Conservation (phyloP, 2,888 invertebrate species). For the Caenorhabditis sp. region DNA sequence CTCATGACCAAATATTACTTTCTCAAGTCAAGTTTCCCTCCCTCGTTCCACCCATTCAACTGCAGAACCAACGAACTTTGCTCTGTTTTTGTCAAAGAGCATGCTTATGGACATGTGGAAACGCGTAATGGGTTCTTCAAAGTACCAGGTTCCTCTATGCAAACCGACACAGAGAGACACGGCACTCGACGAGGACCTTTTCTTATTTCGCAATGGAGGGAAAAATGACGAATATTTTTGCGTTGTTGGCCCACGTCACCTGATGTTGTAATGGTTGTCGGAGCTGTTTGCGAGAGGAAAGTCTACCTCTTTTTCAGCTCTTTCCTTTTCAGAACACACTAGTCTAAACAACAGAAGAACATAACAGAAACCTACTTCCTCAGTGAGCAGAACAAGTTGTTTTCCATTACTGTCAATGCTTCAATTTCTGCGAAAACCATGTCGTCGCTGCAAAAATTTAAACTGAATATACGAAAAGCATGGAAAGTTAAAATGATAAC, state of each 20-base stretch:
- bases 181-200: background rate
- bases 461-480: slow-evolving; percentile 18
- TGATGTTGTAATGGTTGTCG: background rate
- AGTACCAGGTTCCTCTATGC: slow-evolving; percentile 23
- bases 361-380: slow-evolving; percentile 60
- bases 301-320: too few species aligned
- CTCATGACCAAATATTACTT: too few species aligned
- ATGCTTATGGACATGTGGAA: background rate
- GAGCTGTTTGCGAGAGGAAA: background rate
- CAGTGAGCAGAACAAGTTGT: slow-evolving; percentile 72
- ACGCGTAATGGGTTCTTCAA: slow-evolving; percentile 8
- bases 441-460: slow-evolving; percentile 58
- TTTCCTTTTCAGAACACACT: slow-evolving; percentile 9
- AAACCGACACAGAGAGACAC: slow-evolving; percentile 46
- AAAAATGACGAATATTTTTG: slow-evolving; percentile 20
- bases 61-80: slow-evolving; percentile 18
- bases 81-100: slow-evolving; percentile 5
- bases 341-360: background rate
- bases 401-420: slow-evolving; percentile 74
- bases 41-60: too few species aligned
- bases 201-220: slow-evolving; percentile 25
- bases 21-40: too few species aligned
- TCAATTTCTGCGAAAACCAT: slow-evolving; percentile 69
- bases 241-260: background rate
- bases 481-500: slow-evolving; percentile 8